These are phyloP conservation scores for Lasioglossum albipes DNA, from an alignment of 1,140 invertebrate genomes.

Conservation along the genomic window DNA sequence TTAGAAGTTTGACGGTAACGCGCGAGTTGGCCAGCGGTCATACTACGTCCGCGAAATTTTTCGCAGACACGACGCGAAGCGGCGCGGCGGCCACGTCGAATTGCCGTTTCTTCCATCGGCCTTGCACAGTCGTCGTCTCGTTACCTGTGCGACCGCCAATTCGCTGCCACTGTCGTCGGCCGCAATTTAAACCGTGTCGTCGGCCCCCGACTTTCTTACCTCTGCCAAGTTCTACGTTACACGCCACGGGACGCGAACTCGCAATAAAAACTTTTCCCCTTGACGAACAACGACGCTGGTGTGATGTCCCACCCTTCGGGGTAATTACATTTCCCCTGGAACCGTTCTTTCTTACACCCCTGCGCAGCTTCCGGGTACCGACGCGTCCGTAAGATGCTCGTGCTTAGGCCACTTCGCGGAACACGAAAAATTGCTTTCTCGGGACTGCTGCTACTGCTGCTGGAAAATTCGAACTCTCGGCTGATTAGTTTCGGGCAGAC, in stretches of 20 bases:
- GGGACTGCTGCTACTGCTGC: too few relatives aligned
- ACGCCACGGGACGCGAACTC: neutral
- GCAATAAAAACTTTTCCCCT: conserved; percentile 30
- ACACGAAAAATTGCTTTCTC: too few relatives aligned
- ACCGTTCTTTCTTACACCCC: neutral
- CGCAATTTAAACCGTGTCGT: conserved; percentile 51
- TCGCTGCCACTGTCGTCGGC: conserved; percentile 19
- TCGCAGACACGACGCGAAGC: neutral
- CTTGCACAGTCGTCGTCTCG: conserved; percentile 21
- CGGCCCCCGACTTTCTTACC: conserved; percentile 21
- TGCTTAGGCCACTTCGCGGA: neutral
- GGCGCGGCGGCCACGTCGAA: neutral
- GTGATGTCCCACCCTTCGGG: neutral
- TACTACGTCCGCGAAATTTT: conserved; percentile 32
- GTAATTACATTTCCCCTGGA: conserved; percentile 2
- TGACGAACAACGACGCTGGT: neutral
- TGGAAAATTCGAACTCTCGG: too few relatives aligned
- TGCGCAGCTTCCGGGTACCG: neutral
- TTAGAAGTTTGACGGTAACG: conserved; percentile 36
- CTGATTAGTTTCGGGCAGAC: too few relatives aligned
- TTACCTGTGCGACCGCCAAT: conserved; percentile 53
- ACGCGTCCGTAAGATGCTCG: neutral
- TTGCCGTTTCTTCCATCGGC: conserved; percentile 4
- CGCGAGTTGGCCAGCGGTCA: conserved; percentile 38
- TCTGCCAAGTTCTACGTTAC: conserved; percentile 32